These are phyloP conservation scores for Epizoanthus fatuus DNA, from an alignment of 92 coral and sea anemone genomes.

Conservation along the genomic window DNA sequence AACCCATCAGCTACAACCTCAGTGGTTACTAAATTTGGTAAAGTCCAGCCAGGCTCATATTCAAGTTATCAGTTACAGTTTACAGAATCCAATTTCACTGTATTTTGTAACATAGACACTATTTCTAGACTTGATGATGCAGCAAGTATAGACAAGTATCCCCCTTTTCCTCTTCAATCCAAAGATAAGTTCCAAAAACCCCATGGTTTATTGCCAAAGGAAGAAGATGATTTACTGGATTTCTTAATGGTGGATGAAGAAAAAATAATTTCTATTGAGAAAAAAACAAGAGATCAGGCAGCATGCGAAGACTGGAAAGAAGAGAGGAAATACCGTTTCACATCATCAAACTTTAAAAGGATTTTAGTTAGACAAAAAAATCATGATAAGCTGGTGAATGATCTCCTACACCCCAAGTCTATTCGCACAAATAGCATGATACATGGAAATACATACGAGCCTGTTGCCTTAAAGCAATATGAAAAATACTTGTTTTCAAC, in stretches of 20 bases:
- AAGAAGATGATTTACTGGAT: constrained; percentile 45
- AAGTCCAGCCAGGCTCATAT: constrained; percentile 67
- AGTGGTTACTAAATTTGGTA: constrained; percentile 64
- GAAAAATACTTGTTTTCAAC: constrained; percentile 73
- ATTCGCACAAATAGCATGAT: constrained; percentile 53
- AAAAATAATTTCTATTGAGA: constrained; percentile 63
- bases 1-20: constrained; percentile 29
- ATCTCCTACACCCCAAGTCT: constrained; percentile 60
- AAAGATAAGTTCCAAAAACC: constrained; percentile 42
- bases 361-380: constrained; percentile 59
- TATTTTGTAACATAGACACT: constrained; percentile 57
- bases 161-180: constrained; percentile 46
- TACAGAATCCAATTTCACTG: constrained; percentile 75
- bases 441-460: constrained; percentile 73
- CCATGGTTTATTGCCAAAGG: constrained; percentile 7
- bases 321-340: constrained; percentile 66
- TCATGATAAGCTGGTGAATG: constrained; percentile 63
- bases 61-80: constrained; percentile 72
- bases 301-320: constrained; percentile 67
- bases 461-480: constrained; percentile 62
- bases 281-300: constrained; percentile 67
- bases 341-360: constrained; percentile 74
- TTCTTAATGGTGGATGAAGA: constrained; percentile 47
- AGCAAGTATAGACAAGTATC: constrained; percentile 31
- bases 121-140: constrained; percentile 49